Evolutionary conservation across 1,140 invertebrate genomes (phyloP).

Genomic region (Meloidogyne floridensis): DNA sequence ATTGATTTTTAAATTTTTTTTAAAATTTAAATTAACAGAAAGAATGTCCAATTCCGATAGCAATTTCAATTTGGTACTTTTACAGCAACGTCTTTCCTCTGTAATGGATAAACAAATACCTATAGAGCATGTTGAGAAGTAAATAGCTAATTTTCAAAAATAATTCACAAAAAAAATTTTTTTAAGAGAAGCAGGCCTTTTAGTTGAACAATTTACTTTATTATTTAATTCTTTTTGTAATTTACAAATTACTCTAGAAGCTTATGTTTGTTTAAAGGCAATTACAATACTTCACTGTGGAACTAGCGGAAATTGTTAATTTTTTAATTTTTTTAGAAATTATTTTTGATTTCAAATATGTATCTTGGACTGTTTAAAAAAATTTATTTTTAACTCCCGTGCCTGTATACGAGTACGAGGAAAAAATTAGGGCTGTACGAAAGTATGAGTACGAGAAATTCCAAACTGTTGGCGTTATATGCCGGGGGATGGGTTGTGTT

Average conservation of each 20-base stretch:
- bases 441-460: too few species aligned
- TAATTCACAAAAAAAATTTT: neutral
- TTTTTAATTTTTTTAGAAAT: slow-evolving; percentile 20
- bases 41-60: slow-evolving; percentile 50
- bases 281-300: slow-evolving; percentile 65
- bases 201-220: slow-evolving; percentile 66
- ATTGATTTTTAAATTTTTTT: slow-evolving; percentile 1
- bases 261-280: slow-evolving; percentile 67
- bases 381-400: too few species aligned
- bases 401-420: too few species aligned
- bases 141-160: neutral
- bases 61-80: slow-evolving; percentile 51
- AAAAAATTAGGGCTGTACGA: too few species aligned
- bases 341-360: too few species aligned
- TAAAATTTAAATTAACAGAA: slow-evolving; percentile 11
- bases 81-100: slow-evolving; percentile 58
- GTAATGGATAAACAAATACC: slow-evolving; percentile 63
- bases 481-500: too few species aligned
- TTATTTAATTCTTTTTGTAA: slow-evolving; percentile 59
- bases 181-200: slow-evolving; percentile 66
- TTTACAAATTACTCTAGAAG: slow-evolving; percentile 62
- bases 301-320: slow-evolving; percentile 38
- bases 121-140: slow-evolving; percentile 57
- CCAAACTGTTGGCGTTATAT: too few species aligned
- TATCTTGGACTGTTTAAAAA: too few species aligned